Percentiles rank a stretch among this genome's conserved stretches.
These are phyloP conservation scores for Pogonophryne albipinna DNA, from an alignment of 2,797 vertebrate genomes.

Conservation along the genomic window DNA sequence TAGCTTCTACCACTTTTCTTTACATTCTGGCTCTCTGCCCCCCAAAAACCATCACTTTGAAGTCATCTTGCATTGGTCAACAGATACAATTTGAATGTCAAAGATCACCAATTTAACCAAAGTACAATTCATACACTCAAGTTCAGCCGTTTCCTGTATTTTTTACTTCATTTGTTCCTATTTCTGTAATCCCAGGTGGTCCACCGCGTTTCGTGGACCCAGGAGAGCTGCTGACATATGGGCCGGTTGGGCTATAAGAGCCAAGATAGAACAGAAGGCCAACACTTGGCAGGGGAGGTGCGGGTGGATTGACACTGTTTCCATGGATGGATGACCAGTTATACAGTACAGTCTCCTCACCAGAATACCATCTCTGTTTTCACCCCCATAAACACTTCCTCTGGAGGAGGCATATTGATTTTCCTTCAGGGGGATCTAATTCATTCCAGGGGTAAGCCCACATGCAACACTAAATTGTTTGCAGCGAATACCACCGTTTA, in stretches of 20 bases:
- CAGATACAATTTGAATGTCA: not conserved
- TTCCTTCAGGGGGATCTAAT: constrained; percentile 51
- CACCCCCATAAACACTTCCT: constrained; percentile 54
- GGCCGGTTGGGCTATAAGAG: constrained; percentile 41
- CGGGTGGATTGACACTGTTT: constrained; percentile 42
- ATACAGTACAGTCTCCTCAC: constrained; percentile 39
- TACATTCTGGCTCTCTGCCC: not conserved
- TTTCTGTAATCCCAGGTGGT: constrained; percentile 4
- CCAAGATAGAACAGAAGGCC: constrained; percentile 49
- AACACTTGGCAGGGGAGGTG: constrained; percentile 39
- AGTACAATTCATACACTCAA: not conserved
- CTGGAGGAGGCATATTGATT: constrained; percentile 59
- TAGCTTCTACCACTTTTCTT: not conserved
- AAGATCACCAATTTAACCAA: not conserved
- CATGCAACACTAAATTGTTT: constrained; percentile 22
- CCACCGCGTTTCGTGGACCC: constrained; percentile 1
- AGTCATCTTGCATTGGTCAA: not conserved
- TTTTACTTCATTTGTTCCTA: not conserved
- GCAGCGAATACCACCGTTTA: not conserved
- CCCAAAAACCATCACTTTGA: constrained; percentile 9
- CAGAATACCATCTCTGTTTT: constrained; percentile 44
- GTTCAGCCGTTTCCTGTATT: not conserved
- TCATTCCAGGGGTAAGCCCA: constrained; percentile 27
- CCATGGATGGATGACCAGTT: constrained; percentile 37
- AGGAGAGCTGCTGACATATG: constrained; percentile 63